Base-by-base conservation (phyloP, 2,888 invertebrate species). In the Caenorhabditis parvicauda region DNA sequence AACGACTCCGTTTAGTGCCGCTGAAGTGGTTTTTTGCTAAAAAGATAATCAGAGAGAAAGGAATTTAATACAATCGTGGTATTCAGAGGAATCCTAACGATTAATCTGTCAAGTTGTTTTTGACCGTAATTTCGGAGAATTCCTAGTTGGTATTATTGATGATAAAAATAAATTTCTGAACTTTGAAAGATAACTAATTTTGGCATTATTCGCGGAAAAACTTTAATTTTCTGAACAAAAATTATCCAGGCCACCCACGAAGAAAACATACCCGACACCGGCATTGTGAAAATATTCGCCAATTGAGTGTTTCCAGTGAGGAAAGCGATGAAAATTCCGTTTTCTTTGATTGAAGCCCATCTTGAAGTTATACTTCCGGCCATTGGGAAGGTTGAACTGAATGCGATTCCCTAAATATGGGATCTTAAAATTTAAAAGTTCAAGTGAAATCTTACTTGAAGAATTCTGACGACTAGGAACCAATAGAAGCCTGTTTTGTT, bases 341-440 rank as follows among this genome's bases (percentile, higher is more conserved):
- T 64, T 35, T 67, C 67, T 21, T 29, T 39, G 6, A 60, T 54
- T 0, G 64, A 56, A 19, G 67, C 67, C 67, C 67, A 67, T 21
- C 58, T 52, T 0, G 67, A 39, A 9, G 64, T 64, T 4, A 67
- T 61, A n/a, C 57, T 54, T 19, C 67, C 67, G 1, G 54, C 54
- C 19, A 67, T 38, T 0, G 67, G 67, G 43, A 67, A 67, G 1
- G 67, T 64, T 5, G 64, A 59, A 2, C 59, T 62, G 43, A 64
- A 67, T 4, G 64, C 64, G 52, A 64, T 55, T 39, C 67, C 67
- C 54, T 67, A n/a, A n/a, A n/a, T n/a, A n/a, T n/a, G n/a, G n/a
- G n/a, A n/a, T n/a, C n/a, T n/a, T n/a, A n/a, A n/a, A n/a, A n/a
- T n/a, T n/a, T n/a, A n/a, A n/a, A n/a, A n/a, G n/a, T n/a, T n/a